Base-by-base conservation (phyloP, 2,113 vertebrate genomes). In the Tringa solitaria region DNA sequence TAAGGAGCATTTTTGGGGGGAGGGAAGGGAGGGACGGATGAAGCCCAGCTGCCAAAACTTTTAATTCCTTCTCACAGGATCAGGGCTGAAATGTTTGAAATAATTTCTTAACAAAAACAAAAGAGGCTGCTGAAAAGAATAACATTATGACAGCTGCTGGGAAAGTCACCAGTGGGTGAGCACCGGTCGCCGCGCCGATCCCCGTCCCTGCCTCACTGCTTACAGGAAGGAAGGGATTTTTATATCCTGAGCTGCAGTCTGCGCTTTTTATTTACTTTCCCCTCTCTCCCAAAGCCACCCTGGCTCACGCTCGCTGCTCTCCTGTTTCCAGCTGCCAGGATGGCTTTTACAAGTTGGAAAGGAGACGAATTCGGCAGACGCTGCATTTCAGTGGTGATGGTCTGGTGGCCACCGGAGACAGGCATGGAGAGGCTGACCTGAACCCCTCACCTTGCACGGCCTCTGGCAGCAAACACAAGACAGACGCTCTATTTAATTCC, bases 111-210 rank as follows among this genome's bases (percentile, higher is more conserved):
- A 83, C 53, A 76, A 96, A 95, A 96, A 91, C 94, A 96, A 75
- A 84, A 95, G 83, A 93, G 92, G 74, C 67, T 74, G 95, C 43
- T 83, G 95, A 95, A 96, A 93, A 96, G 94, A 97, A 96, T 78
- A 96, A 97, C 95, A 94, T 96, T 96, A 93, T 97, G 97, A 96
- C 95, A 97, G 97, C 96, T 97, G 96, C 90, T 84, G 87, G 88
- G 89, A 89, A 87, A 96, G 89, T 23, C 95, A 95, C 86, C 82
- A 90, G 90, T 82, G 87, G 83, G 89, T 85, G 87, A 96, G 41
- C 83, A 67, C 41, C 15, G 37, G 64, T 77, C 77, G 7, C 88
- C 6, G 10, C 13, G 12, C 18, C 2, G 2, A 65, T 65, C 79
- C 81, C 76, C 1, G 0, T 87, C 78, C 72, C 73, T 41, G 63